phyloP scores from a whole-genome alignment of 1,140 invertebrate species.

The Eulimnadia texana region DNA sequence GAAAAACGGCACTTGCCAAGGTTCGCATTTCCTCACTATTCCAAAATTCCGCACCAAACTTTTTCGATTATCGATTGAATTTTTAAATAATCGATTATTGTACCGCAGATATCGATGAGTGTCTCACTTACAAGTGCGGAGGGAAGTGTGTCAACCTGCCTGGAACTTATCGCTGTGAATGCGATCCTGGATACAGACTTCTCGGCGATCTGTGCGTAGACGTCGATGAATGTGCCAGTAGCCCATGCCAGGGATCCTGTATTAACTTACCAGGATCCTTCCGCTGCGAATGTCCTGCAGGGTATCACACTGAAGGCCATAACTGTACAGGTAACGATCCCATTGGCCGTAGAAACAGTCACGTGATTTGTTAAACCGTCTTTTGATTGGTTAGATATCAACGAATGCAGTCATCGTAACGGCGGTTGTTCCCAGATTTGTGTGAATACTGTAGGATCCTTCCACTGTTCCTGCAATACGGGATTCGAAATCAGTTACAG shows the following conservation, averaged over 20 bases:
- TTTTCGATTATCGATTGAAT: neutral
- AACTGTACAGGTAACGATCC: constrained; percentile 4
- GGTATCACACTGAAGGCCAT: constrained; percentile 37
- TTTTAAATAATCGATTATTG: no score
- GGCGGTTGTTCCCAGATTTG: constrained; percentile 21
- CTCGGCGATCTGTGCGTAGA: constrained; percentile 12
- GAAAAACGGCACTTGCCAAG: constrained; percentile 30
- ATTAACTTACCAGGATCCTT: constrained; percentile 90
- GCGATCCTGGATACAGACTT: constrained; percentile 5
- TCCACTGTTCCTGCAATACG: constrained; percentile 18
- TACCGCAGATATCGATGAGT: constrained; percentile 16
- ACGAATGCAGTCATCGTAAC: constrained; percentile 20
- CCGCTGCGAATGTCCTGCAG: constrained; percentile 70
- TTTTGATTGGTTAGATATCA: constrained; percentile 18
- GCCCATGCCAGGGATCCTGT: constrained; percentile 36
- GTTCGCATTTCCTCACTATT: constrained; percentile 17
- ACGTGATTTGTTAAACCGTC: neutral
- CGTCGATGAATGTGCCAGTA: constrained; percentile 7
- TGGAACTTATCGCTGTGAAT: constrained; percentile 10
- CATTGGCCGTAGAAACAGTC: no score
- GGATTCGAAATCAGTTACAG: constrained; percentile 19
- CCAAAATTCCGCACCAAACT: neutral
- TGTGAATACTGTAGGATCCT: constrained; percentile 20
- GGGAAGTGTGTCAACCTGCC: constrained; percentile 12
- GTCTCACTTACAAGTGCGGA: constrained; percentile 13